Percentiles rank a stretch among this genome's conserved stretches.
These are phyloP conservation scores for Eudyptes chrysolophus DNA, from an alignment of 2,113 vertebrate species.

Conservation along the genomic window DNA sequence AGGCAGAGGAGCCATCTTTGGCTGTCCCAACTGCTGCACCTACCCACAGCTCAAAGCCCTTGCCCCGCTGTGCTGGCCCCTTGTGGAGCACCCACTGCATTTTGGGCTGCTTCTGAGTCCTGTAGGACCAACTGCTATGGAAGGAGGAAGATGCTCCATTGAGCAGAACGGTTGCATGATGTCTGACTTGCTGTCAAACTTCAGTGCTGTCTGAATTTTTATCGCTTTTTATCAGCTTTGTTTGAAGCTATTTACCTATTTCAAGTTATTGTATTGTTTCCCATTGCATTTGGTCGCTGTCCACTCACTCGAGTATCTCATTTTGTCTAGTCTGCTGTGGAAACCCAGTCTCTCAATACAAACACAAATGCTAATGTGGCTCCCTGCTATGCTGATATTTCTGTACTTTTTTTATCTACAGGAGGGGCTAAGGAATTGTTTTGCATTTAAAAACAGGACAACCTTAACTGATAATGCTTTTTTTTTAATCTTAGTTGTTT, in stretches of 20 bases:
- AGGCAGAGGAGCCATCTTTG: background rate
- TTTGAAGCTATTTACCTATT: background rate
- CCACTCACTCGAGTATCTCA: background rate
- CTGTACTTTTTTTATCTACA: background rate
- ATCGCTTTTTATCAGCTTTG: background rate
- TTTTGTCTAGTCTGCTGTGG: background rate
- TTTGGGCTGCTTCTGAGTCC: background rate
- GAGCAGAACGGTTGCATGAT: background rate
- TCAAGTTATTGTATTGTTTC: background rate
- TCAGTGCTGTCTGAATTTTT: background rate
- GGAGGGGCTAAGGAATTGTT: background rate
- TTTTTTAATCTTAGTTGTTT: background rate
- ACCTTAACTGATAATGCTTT: background rate
- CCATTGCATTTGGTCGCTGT: background rate
- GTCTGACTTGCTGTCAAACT: background rate
- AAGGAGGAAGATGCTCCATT: background rate
- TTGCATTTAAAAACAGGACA: background rate
- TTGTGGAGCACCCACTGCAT: background rate
- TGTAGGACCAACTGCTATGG: background rate
- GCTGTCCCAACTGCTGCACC: background rate
- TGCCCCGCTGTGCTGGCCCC: background rate
- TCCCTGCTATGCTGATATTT: background rate
- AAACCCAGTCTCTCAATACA: background rate
- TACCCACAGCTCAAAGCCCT: background rate
- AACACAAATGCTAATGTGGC: background rate